These are phyloP conservation scores for Drosophila punjabiensis DNA, from an alignment of 1,140 invertebrate species.

Conservation along the genomic window DNA sequence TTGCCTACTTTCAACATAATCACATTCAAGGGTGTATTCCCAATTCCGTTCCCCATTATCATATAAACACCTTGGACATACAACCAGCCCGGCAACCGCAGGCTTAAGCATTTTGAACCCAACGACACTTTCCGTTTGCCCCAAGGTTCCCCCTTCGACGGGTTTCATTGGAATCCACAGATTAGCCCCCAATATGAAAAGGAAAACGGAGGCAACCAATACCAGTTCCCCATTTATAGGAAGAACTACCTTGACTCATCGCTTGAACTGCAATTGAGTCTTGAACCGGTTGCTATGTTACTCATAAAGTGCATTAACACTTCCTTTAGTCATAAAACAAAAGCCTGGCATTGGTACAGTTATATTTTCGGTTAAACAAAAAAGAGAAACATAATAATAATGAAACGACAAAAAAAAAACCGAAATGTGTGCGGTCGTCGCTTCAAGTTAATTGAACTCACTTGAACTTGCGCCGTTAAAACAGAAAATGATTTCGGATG, in stretches of 20 bases:
- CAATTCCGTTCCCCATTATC: background rate
- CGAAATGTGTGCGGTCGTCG: slow-evolving; percentile 36
- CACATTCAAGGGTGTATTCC: background rate
- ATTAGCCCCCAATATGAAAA: slow-evolving; percentile 11
- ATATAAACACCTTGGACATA: slow-evolving; percentile 19
- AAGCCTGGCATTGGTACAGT: slow-evolving; percentile 77
- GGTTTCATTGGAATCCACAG: slow-evolving; percentile 20
- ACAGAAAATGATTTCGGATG: slow-evolving; percentile 58
- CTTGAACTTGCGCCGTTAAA: slow-evolving; percentile 57
- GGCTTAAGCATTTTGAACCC: slow-evolving; percentile 6
- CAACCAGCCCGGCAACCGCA: background rate
- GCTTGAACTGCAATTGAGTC: slow-evolving; percentile 48
- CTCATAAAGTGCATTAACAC: slow-evolving; percentile 75
- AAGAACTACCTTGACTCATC: slow-evolving; percentile 71
- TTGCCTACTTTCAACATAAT: background rate
- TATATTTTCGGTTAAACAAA: slow-evolving; percentile 55
- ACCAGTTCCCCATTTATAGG: slow-evolving; percentile 36
- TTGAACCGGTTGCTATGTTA: slow-evolving; percentile 50
- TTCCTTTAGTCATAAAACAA: slow-evolving; percentile 70
- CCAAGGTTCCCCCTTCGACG: slow-evolving; percentile 17
- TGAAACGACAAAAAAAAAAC: slow-evolving; percentile 14
- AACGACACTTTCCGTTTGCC: slow-evolving; percentile 22
- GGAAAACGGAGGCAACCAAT: slow-evolving; percentile 5
- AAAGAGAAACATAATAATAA: slow-evolving; percentile 7
- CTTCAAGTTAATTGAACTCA: slow-evolving; percentile 75